Conservation (phyloP, 2,888 invertebrate species). For the Phyto melanocephala region DNA sequence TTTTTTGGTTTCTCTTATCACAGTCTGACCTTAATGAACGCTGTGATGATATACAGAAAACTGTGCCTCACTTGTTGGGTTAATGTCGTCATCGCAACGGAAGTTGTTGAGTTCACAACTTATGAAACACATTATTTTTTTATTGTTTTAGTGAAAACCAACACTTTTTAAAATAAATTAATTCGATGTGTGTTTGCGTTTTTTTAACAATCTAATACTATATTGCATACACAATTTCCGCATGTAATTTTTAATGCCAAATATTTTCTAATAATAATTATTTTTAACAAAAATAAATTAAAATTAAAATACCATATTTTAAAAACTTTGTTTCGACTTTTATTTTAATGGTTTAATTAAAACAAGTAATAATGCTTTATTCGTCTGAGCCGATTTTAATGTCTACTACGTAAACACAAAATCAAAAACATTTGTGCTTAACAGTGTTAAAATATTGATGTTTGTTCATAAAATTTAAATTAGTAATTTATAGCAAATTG, state of each 20-base stretch:
- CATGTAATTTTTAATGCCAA: slow-evolving; percentile 51
- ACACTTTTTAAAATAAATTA: slow-evolving; percentile 5
- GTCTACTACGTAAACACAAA: too few relatives aligned
- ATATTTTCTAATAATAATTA: slow-evolving; percentile 43
- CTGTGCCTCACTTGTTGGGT: slow-evolving; percentile 74
- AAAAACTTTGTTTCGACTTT: too few relatives aligned
- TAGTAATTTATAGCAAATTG: too few relatives aligned
- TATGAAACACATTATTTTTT: slow-evolving; percentile 29
- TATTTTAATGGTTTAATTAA: too few relatives aligned
- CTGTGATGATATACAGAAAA: slow-evolving; percentile 87
- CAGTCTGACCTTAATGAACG: slow-evolving; percentile 89
- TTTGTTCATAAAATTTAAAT: too few relatives aligned
- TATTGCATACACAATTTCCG: not conserved
- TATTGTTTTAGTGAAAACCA: not conserved
- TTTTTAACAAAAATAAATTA: slow-evolving; percentile 32
- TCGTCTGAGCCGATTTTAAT: too few relatives aligned
- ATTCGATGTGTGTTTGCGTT: not conserved
- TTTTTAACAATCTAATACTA: slow-evolving; percentile 1
- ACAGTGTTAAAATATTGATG: too few relatives aligned
- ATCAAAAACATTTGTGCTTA: too few relatives aligned
- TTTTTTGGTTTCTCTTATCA: slow-evolving; percentile 64
- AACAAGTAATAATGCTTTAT: too few relatives aligned
- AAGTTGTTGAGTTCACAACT: slow-evolving; percentile 45
- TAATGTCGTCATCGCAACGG: slow-evolving; percentile 66
- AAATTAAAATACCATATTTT: not conserved